phyloP scores from a whole-genome alignment of 2,888 invertebrate genomes.

The Eilema depressum region DNA sequence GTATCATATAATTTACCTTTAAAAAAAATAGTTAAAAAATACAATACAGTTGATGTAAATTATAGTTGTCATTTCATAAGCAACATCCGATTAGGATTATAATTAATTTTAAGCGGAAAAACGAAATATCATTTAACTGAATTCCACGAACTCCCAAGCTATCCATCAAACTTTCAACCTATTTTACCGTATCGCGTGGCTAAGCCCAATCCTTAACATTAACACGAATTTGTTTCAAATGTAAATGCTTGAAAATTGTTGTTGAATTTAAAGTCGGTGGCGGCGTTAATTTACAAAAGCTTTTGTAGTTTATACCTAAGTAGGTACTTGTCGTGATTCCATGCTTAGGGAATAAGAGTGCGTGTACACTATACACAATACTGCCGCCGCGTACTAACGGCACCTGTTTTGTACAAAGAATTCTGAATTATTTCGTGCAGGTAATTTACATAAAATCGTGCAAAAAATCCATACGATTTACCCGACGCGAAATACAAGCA shows the following conservation, averaged over 20 bases:
- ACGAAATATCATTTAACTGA: neutral
- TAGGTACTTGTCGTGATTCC: constrained; percentile 34
- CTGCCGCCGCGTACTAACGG: neutral
- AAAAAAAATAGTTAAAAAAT: no score
- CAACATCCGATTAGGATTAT: neutral
- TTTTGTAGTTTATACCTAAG: constrained; percentile 11
- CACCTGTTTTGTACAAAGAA: no score
- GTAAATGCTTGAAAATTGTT: constrained; percentile 29
- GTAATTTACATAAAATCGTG: no score
- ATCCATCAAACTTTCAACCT: neutral
- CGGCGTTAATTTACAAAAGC: constrained; percentile 37
- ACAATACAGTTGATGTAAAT: no score
- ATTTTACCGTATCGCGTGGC: constrained; percentile 11
- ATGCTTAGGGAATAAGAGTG: constrained; percentile 27
- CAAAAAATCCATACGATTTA: no score
- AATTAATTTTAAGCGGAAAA: neutral
- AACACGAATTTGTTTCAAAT: constrained; percentile 25
- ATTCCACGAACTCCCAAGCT: neutral
- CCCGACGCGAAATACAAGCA: no score
- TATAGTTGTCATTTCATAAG: no score
- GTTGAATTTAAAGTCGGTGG: constrained; percentile 36
- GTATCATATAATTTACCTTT: no score
- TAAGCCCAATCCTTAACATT: constrained; percentile 8
- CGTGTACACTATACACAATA: constrained; percentile 10
- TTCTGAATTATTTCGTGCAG: no score